Percentiles rank a stretch among this genome's conserved stretches.
Evolutionary conservation across 1,140 invertebrate species (phyloP).

Genomic region (Cyrtorhinus lividipennis): DNA sequence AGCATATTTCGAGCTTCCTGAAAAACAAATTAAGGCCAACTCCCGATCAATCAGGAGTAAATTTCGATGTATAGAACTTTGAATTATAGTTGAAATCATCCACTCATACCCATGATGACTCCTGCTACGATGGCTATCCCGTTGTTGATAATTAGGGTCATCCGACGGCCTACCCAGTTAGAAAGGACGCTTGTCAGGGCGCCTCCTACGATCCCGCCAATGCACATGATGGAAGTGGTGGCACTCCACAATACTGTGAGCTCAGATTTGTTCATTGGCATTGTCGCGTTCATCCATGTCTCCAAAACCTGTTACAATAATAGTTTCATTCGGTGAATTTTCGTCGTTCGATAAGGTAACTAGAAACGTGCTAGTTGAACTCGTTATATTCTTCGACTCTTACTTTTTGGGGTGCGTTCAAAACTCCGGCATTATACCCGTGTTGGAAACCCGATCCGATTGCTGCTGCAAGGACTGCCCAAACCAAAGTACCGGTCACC

Average conservation of each 20-base stretch:
- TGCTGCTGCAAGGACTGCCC: slow-evolving; percentile 31
- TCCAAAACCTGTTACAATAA: not conserved
- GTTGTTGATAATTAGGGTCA: slow-evolving; percentile 7
- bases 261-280: not conserved
- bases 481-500: too few species aligned
- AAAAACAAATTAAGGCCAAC: not conserved
- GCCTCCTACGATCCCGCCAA: slow-evolving; percentile 15
- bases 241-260: slow-evolving; percentile 1
- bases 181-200: not conserved
- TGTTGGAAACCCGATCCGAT: slow-evolving; percentile 48
- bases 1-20: not conserved
- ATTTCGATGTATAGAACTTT: not conserved
- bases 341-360: too few species aligned
- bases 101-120: slow-evolving; percentile 4
- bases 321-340: too few species aligned
- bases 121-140: slow-evolving; percentile 4
- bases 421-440: slow-evolving; percentile 52
- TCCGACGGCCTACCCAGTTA: not conserved
- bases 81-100: not conserved
- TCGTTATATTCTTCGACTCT: too few species aligned
- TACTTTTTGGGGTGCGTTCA: slow-evolving; percentile 45
- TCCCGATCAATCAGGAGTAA: not conserved
- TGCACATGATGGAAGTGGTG: slow-evolving; percentile 3
- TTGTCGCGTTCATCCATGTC: not conserved
- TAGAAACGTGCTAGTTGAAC: too few species aligned